phyloP scores from a whole-genome alignment of 2,113 vertebrate genomes.

The Arothron firmamentum region DNA sequence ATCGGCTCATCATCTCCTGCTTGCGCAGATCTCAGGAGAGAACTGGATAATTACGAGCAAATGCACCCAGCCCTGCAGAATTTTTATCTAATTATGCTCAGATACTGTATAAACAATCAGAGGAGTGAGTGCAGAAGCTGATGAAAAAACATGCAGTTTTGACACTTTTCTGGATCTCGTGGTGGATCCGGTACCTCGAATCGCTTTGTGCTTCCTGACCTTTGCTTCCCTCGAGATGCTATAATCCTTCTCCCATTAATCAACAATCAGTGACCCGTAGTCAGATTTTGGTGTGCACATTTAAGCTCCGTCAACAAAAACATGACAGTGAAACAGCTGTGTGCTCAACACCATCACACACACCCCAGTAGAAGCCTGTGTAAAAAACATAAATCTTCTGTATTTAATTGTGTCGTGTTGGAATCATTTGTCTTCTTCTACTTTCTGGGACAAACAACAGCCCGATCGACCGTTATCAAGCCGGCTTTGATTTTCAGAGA shows the following conservation, averaged over 20 bases:
- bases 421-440: constrained; percentile 24
- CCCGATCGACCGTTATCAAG: constrained; percentile 47
- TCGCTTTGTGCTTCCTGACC: not conserved
- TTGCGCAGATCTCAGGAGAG: constrained; percentile 9
- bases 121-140: not conserved
- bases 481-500: constrained; percentile 35
- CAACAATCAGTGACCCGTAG: too few species aligned
- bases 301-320: too few species aligned
- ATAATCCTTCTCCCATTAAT: not conserved
- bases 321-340: too few species aligned
- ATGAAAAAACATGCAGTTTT: not conserved
- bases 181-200: not conserved
- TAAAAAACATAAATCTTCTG: constrained; percentile 15
- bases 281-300: too few species aligned
- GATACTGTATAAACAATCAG: not conserved
- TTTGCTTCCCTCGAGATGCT: not conserved
- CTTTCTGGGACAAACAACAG: constrained; percentile 30
- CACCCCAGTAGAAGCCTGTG: too few species aligned
- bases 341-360: too few species aligned
- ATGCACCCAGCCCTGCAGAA: not conserved
- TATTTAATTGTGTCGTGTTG: constrained; percentile 14
- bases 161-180: not conserved
- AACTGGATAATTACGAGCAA: constrained; percentile 24
- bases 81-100: constrained; percentile 16
- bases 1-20: constrained; percentile 33